Evolutionary conservation across 2,888 invertebrate species (phyloP).

Genomic region (Diarsia dahlii): DNA sequence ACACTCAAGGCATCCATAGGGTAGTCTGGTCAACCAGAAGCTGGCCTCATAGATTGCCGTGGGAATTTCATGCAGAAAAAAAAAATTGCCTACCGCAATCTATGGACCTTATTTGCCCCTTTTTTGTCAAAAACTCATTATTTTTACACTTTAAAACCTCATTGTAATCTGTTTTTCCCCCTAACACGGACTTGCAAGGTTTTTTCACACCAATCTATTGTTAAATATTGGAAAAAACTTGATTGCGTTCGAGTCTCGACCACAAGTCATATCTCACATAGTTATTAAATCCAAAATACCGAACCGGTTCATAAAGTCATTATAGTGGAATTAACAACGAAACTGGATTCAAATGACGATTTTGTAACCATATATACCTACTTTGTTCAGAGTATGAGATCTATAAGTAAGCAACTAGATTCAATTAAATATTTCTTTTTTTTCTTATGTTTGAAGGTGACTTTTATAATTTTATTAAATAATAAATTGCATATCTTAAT

Average conservation of each 20-base stretch:
- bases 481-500: too few relatives aligned
- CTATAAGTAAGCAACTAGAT: not conserved
- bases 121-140: not conserved
- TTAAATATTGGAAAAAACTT: constrained; percentile 25
- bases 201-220: not conserved
- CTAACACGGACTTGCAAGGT: not conserved
- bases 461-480: too few relatives aligned
- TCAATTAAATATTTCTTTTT: not conserved
- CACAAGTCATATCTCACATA: not conserved
- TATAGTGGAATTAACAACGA: not conserved
- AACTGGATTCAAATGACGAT: constrained; percentile 12
- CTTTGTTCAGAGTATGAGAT: not conserved
- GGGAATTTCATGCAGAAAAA: too few relatives aligned
- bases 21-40: too few relatives aligned
- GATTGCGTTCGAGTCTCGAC: not conserved
- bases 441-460: too few relatives aligned
- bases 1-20: too few relatives aligned
- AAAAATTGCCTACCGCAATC: not conserved
- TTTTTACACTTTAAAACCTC: not conserved
- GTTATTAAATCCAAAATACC: not conserved
- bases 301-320: constrained; percentile 28
- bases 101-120: not conserved
- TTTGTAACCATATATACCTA: too few relatives aligned
- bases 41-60: too few relatives aligned
- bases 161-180: constrained; percentile 25